A percentile compares a stretch with the other conserved stretches of the same genome.
Evolutionary conservation across 1,140 invertebrate species (phyloP).

Genomic region (Neomicropteryx cornuta): DNA sequence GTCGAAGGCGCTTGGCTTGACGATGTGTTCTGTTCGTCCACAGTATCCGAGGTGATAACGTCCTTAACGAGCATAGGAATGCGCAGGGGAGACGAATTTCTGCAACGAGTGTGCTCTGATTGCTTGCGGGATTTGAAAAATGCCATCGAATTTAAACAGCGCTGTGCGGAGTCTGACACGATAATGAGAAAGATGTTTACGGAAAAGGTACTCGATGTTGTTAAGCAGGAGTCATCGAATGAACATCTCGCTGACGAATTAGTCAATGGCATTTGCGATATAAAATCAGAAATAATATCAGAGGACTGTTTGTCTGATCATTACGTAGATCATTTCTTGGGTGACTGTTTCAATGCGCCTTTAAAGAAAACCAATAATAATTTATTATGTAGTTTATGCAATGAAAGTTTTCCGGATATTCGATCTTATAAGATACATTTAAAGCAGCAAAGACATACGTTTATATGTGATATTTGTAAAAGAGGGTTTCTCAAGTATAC

Average conservation of each 20-base stretch:
- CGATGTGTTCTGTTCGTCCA: too few relatives aligned
- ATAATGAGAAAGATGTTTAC: slow-evolving; percentile 8
- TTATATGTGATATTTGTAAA: slow-evolving; percentile 24
- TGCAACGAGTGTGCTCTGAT: slow-evolving; percentile 23
- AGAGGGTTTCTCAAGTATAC: slow-evolving; percentile 22
- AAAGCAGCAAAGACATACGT: slow-evolving; percentile 10
- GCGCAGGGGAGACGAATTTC: slow-evolving; percentile 26
- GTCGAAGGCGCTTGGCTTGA: too few relatives aligned
- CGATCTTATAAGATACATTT: slow-evolving; percentile 29
- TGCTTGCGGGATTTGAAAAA: slow-evolving; percentile 23
- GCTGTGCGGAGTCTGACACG: slow-evolving; percentile 23
- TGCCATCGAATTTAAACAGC: slow-evolving; percentile 24
- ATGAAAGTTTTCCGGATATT: too few relatives aligned
- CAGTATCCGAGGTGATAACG: too few relatives aligned
- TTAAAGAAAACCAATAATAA: too few relatives aligned
- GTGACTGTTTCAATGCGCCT: slow-evolving; percentile 26
- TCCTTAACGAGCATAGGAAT: too few relatives aligned
- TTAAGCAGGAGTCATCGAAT: slow-evolving; percentile 5
- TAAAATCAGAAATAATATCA: slow-evolving; percentile 8
- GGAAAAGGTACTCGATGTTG: neutral
- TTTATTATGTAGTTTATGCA: too few relatives aligned
- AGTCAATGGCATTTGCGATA: neutral
- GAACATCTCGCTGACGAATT: slow-evolving; percentile 9
- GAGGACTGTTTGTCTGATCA: slow-evolving; percentile 10
- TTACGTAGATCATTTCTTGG: slow-evolving; percentile 11